These are phyloP conservation scores for Diadumene lineata DNA, from an alignment of 92 coral and sea anemone species.

Conservation along the genomic window DNA sequence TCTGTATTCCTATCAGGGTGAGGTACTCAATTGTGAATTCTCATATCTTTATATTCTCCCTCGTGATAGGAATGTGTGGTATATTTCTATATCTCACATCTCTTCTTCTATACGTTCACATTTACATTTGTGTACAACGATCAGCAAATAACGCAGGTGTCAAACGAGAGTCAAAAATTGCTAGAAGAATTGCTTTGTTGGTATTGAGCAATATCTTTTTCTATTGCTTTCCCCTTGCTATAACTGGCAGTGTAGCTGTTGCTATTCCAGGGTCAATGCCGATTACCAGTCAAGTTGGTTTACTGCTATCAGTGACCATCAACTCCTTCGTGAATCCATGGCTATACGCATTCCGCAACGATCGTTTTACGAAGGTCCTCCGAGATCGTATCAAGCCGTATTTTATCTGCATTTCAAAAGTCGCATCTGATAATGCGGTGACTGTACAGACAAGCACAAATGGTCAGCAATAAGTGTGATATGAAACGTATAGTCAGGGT, in stretches of 20 bases:
- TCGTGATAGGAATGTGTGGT: background rate
- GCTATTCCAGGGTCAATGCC: background rate
- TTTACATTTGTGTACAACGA: constrained; percentile 16
- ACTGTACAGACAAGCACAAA: too few species aligned
- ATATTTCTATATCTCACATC: background rate
- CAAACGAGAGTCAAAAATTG: constrained; percentile 29
- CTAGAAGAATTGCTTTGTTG: constrained; percentile 25
- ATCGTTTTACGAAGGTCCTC: background rate
- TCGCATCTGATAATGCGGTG: too few species aligned
- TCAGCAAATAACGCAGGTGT: constrained; percentile 18
- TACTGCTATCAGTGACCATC: background rate
- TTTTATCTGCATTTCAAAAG: too few species aligned
- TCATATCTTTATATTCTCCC: background rate
- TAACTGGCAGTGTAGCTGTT: background rate
- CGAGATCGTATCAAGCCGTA: background rate
- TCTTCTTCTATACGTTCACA: constrained; percentile 22
- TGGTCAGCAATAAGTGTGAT: too few species aligned
- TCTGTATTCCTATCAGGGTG: background rate
- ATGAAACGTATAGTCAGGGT: too few species aligned
- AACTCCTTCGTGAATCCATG: background rate
- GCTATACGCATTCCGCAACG: background rate
- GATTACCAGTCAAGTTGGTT: background rate
- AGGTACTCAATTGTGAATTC: background rate
- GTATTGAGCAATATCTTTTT: constrained; percentile 29
- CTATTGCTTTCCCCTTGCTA: constrained; percentile 17